phyloP scores from a whole-genome alignment of 2,113 vertebrate species.

The Xyliphius kryptos region DNA sequence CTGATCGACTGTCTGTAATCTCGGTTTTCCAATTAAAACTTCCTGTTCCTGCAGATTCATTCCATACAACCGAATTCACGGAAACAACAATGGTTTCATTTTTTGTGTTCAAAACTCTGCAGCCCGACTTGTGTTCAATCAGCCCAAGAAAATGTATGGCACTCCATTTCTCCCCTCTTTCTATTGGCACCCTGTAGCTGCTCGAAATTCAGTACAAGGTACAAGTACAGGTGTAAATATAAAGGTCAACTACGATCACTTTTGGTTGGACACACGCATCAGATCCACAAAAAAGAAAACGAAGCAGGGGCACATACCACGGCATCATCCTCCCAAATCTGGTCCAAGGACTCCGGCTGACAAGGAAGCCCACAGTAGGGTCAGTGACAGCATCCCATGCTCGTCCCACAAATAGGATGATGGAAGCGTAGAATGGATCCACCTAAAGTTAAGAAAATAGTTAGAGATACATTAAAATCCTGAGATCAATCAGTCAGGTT shows the following conservation, averaged over 20 bases:
- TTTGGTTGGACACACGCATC: background rate
- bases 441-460: slow-evolving; percentile 58
- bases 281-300: background rate
- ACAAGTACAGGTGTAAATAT: no score
- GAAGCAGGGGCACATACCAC: slow-evolving; percentile 67
- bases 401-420: slow-evolving; percentile 88
- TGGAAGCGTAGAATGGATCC: slow-evolving; percentile 84
- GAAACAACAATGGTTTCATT: no score
- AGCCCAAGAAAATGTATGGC: no score
- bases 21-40: no score
- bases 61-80: no score
- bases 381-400: slow-evolving; percentile 93
- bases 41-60: no score
- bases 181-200: no score
- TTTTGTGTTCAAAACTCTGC: no score
- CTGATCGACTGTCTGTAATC: no score
- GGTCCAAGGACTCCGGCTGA: slow-evolving; percentile 85
- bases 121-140: no score
- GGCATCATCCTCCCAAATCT: slow-evolving; percentile 86
- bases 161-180: no score
- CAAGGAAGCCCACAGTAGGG: slow-evolving; percentile 87
- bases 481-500: background rate
- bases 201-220: no score
- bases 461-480: background rate
- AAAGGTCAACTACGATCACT: background rate